These are phyloP conservation scores for Procapra przewalskii DNA, from an alignment of 2,113 vertebrate genomes.

Conservation along the genomic window DNA sequence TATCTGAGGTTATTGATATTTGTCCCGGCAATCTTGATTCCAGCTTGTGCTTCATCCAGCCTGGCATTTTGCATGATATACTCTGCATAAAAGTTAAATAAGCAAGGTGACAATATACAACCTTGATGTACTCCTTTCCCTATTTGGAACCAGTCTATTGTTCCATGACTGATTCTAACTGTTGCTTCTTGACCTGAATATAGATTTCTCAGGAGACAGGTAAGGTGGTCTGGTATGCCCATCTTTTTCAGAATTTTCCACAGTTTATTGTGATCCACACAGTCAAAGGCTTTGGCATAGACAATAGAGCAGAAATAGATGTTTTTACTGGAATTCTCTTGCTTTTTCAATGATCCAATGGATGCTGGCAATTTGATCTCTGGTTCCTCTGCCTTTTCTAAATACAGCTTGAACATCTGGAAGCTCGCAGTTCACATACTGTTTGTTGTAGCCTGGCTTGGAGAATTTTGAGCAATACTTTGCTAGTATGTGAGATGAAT, in stretches of 20 bases:
- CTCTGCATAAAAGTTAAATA: not conserved
- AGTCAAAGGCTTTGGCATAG: not conserved
- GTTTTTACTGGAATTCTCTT: not conserved
- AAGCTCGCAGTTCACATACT: not conserved
- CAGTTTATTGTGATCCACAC: not conserved
- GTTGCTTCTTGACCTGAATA: not conserved
- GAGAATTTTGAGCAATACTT: not conserved
- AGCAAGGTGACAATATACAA: not conserved
- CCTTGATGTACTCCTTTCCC: not conserved
- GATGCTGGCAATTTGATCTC: not conserved
- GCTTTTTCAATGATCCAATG: not conserved
- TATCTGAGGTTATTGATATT: not conserved
- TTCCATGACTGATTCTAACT: not conserved
- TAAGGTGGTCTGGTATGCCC: not conserved
- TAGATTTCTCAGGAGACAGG: not conserved
- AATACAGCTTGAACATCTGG: not conserved
- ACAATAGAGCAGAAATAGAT: not conserved
- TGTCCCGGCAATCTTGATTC: fast-evolving
- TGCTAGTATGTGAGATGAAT: not conserved
- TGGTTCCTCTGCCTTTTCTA: not conserved
- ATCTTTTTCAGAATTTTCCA: not conserved
- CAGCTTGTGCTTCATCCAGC: not conserved
- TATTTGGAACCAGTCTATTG: not conserved
- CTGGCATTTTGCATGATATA: not conserved
- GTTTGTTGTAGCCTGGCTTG: not conserved